Base-by-base conservation (phyloP, 1,140 invertebrate genomes). In the Dendroctonus ponderosae region DNA sequence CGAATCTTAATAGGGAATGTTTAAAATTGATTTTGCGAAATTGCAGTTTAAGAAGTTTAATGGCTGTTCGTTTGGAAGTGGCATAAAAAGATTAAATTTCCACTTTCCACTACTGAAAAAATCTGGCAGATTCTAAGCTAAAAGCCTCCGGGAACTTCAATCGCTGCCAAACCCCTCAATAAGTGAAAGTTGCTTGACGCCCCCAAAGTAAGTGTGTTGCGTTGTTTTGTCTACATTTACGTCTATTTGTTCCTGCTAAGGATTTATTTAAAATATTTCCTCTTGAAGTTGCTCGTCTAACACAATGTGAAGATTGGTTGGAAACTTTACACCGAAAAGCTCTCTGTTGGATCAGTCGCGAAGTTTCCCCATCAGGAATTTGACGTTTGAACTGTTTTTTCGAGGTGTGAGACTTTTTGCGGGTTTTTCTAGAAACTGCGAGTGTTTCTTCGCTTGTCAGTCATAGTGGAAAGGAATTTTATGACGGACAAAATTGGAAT, bases 311-410 rank as follows among this genome's bases (percentile, higher is more conserved):
- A 56, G 39, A 40, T 56, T 39, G 53, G 1, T 56, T 56, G 41
- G 26, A 56, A 56, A 56, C 26, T 56, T 56, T 56, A 56, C 53
- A 56, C 6, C 53, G 15, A 14, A 56, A 56, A 56, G 53, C 53
- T 39, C 53, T 56, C 26, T 38, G 9, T 1, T 26, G 1, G 1
- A 2, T 2, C 44, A 46, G 44, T 46, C 44, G 12, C 44, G 44
- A 46, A 46, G 44, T 46, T 46, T 11, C 44, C 12, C 1, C 44
- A 46, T 9, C 3, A 26, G 26, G 26, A 26, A 26, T 26, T 26
- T 26, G 26, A 26, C 1, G 1, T 2, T 3, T 3, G 26, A 26
- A 26, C n/a, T 26, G 26, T 1, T 26, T 2, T 26, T 2, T 26
- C 26, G 3, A 26, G 26, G 26, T 26, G 26, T 26, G 26, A 26